These are phyloP conservation scores for Rhadinocentrus ornatus DNA, from an alignment of 2,797 vertebrate genomes.

Conservation along the genomic window DNA sequence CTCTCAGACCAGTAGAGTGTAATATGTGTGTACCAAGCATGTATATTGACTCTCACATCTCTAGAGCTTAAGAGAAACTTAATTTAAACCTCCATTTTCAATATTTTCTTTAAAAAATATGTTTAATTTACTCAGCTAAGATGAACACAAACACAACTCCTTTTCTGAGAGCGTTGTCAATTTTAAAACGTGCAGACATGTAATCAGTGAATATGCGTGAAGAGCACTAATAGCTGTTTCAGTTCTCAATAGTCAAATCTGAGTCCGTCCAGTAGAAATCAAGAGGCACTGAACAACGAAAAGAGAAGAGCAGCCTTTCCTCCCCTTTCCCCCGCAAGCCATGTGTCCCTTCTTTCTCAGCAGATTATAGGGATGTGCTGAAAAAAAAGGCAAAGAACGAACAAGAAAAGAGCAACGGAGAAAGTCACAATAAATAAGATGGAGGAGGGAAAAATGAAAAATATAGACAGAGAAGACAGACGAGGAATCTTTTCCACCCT, in stretches of 20 bases:
- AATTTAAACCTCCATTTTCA: conserved; percentile 3
- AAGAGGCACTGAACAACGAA: conserved; percentile 59
- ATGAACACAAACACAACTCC: conserved; percentile 27
- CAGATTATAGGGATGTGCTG: conserved; percentile 57
- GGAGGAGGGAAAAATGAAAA: conserved; percentile 32
- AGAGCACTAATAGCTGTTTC: conserved; percentile 42
- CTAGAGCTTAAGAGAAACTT: conserved; percentile 14
- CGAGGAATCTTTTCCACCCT: conserved; percentile 49
- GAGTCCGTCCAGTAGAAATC: conserved; percentile 61
- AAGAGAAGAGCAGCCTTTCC: conserved; percentile 48
- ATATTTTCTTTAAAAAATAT: background rate
- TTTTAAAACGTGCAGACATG: conserved; percentile 45
- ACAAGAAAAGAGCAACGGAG: conserved; percentile 54
- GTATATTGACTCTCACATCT: background rate
- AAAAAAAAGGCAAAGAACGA: conserved; percentile 43
- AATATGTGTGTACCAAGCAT: conserved; percentile 5
- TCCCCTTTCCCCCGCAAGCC: conserved; percentile 30
- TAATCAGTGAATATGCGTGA: conserved; percentile 33
- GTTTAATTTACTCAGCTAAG: conserved; percentile 17
- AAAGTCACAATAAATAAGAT: conserved; percentile 48
- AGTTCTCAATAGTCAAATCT: conserved; percentile 51
- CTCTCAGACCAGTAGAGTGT: conserved; percentile 22
- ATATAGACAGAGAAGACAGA: conserved; percentile 52
- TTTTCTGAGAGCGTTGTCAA: conserved; percentile 43
- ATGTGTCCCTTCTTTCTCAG: conserved; percentile 56